Evolutionary conservation across 2,888 invertebrate genomes (phyloP).

Genomic region (Zaprionus obscuricornis): DNA sequence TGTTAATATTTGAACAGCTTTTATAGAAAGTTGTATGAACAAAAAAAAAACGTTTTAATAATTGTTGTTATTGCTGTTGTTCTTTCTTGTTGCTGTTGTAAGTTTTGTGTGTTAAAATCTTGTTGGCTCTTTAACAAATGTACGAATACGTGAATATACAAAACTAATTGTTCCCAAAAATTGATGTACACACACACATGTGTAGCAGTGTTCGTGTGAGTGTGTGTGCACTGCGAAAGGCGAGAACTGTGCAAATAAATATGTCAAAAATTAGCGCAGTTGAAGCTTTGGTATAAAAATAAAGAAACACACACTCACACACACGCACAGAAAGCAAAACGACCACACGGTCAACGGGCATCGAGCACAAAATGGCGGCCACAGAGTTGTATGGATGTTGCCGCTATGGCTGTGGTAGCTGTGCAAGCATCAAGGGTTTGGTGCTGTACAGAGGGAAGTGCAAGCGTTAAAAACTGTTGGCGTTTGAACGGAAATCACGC

Average conservation of each 20-base stretch:
- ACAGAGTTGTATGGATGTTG: slow-evolving; percentile 21
- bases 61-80: slow-evolving; percentile 22
- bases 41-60: slow-evolving; percentile 34
- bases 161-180: slow-evolving; percentile 54
- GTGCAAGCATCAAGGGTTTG: neutral
- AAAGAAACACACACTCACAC: slow-evolving; percentile 20
- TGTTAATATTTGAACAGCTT: slow-evolving; percentile 28
- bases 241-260: slow-evolving; percentile 56
- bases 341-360: slow-evolving; percentile 13
- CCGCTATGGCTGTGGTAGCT: neutral
- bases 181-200: slow-evolving; percentile 30
- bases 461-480: slow-evolving; percentile 16
- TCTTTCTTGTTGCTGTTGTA: too few relatives aligned
- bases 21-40: slow-evolving; percentile 25
- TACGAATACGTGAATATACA: slow-evolving; percentile 32
- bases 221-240: slow-evolving; percentile 13
- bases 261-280: slow-evolving; percentile 61
- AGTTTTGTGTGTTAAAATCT: slow-evolving; percentile 44
- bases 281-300: slow-evolving; percentile 40
- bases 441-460: neutral
- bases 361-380: slow-evolving; percentile 40
- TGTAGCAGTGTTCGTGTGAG: neutral
- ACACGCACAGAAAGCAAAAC: too few relatives aligned
- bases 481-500: slow-evolving; percentile 70
- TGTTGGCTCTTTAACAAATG: slow-evolving; percentile 40